These are phyloP conservation scores for Megaceryle torquata DNA, from an alignment of 2,113 vertebrate genomes.

Conservation along the genomic window DNA sequence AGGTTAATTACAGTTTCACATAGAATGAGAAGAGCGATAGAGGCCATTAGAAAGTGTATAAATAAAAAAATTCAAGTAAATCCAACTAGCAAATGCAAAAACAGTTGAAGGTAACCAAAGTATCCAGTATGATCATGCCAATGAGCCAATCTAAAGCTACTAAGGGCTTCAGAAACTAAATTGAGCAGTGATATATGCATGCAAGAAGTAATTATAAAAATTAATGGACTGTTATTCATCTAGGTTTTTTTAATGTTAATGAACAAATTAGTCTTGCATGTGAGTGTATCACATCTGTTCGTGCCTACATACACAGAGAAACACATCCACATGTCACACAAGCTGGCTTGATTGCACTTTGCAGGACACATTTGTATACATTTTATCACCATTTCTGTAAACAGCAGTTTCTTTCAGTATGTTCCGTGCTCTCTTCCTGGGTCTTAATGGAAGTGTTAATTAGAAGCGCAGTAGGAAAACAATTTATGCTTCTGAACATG, in stretches of 20 bases:
- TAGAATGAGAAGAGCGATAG: not conserved
- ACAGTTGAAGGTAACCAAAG: not conserved
- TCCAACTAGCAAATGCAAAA: not conserved
- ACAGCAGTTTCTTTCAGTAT: constrained; percentile 54
- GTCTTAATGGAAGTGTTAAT: constrained; percentile 62
- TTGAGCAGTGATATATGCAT: not conserved
- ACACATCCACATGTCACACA: constrained; percentile 52
- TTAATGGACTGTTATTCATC: constrained; percentile 46
- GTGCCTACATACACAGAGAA: not conserved
- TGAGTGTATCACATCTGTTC: constrained; percentile 51
- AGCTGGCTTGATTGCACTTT: constrained; percentile 51
- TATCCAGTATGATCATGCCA: not conserved
- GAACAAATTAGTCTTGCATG: constrained; percentile 51
- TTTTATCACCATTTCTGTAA: constrained; percentile 55
- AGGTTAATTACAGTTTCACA: not conserved
- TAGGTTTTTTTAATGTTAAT: constrained; percentile 37
- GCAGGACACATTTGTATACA: constrained; percentile 55
- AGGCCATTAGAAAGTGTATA: not conserved
- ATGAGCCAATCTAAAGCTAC: not conserved
- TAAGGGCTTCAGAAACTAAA: not conserved
- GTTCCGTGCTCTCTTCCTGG: constrained; percentile 47
- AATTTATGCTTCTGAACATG: constrained; percentile 55
- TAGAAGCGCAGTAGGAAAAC: constrained; percentile 55
- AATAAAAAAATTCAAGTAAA: not conserved
- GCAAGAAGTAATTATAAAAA: constrained; percentile 49